Percentiles rank a stretch among this genome's conserved stretches.
These are phyloP conservation scores for Clarias magur DNA, from an alignment of 2,113 vertebrate species.

Conservation along the genomic window DNA sequence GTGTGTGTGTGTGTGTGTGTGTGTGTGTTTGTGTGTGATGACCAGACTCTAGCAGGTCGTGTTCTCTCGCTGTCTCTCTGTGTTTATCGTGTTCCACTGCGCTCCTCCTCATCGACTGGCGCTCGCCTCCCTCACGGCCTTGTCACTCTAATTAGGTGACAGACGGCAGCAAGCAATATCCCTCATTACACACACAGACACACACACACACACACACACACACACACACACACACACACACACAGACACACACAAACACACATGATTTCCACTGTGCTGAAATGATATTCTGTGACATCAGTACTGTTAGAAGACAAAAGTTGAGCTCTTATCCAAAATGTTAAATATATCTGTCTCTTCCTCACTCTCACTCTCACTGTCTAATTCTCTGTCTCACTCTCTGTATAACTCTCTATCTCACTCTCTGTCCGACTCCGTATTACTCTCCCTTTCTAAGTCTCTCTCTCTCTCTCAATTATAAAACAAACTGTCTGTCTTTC, in stretches of 20 bases:
- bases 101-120: constrained; percentile 50
- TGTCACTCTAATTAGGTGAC: constrained; percentile 65
- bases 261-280: neutral
- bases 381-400: neutral
- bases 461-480: neutral
- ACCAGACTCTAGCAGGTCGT: constrained; percentile 44
- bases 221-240: neutral
- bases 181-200: constrained; percentile 47
- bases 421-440: neutral
- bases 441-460: neutral
- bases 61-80: constrained; percentile 41
- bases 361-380: neutral
- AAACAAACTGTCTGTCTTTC: neutral
- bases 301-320: neutral
- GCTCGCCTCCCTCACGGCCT: constrained; percentile 51
- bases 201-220: neutral
- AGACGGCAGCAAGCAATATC: constrained; percentile 60
- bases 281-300: neutral
- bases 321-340: neutral
- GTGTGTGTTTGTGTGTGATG: constrained; percentile 23
- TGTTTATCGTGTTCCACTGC: constrained; percentile 51
- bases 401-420: neutral
- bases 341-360: neutral
- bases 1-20: constrained; percentile 6
- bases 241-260: constrained; percentile 34